Evolutionary conservation across 2,797 vertebrate species (phyloP).

Genomic region (Brachyalestes nurse): DNA sequence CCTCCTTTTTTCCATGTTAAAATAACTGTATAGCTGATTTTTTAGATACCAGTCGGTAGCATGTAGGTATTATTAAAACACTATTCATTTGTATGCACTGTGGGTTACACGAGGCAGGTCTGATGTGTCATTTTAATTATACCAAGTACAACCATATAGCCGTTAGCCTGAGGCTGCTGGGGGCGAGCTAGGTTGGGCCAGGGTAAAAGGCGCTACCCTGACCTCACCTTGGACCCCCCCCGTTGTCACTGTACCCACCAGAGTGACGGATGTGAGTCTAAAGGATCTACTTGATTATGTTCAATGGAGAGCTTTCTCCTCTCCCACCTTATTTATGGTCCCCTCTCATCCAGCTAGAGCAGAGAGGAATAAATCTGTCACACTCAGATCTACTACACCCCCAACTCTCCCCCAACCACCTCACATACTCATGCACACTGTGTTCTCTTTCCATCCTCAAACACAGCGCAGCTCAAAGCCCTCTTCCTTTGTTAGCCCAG

Average conservation of each 20-base stretch:
- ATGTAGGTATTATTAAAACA: not conserved
- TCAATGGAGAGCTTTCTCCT: conserved; percentile 74
- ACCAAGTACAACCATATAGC: too few relatives aligned
- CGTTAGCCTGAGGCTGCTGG: not conserved
- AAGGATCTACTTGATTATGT: conserved; percentile 75
- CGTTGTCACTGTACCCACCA: conserved; percentile 49
- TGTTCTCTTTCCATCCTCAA: conserved; percentile 4
- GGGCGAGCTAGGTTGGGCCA: not conserved
- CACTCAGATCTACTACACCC: conserved; percentile 55
- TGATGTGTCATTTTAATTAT: not conserved
- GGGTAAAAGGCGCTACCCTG: conserved; percentile 52
- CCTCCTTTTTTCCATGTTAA: not conserved
- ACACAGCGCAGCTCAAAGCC: not conserved
- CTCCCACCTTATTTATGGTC: conserved; percentile 73
- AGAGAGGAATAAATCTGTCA: conserved; percentile 69
- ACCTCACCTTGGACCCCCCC: conserved; percentile 56
- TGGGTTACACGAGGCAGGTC: not conserved
- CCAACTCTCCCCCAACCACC: conserved; percentile 35
- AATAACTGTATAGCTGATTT: not conserved
- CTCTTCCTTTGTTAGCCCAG: conserved; percentile 28
- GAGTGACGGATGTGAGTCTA: conserved; percentile 64
- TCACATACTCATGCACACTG: conserved; percentile 18
- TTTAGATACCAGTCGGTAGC: not conserved
- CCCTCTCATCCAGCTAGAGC: conserved; percentile 65
- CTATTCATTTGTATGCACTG: too few relatives aligned